These are phyloP conservation scores for Neosilurus mollespiculum DNA, from an alignment of 2,797 vertebrate genomes.

Conservation along the genomic window DNA sequence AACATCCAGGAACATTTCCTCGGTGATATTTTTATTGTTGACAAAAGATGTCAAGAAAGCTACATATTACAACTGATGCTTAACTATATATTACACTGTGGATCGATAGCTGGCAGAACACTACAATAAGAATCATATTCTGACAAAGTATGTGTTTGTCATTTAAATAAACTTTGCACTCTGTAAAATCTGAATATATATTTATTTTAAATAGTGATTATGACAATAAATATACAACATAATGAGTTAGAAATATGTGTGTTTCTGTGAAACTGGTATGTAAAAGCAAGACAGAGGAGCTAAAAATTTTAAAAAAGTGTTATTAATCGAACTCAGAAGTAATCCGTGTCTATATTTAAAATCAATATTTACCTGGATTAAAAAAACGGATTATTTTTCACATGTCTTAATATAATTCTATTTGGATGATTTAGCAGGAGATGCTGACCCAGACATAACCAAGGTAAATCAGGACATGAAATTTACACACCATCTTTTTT, in stretches of 20 bases:
- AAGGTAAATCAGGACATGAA: no score
- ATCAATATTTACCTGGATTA: no score
- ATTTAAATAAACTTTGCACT: neutral
- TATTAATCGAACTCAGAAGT: no score
- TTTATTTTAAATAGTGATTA: neutral
- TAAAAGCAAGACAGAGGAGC: no score
- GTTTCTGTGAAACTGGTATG: no score
- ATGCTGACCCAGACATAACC: no score
- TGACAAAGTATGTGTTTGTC: neutral
- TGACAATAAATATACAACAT: neutral
- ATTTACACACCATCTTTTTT: no score
- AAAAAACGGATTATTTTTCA: no score
- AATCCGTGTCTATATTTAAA: no score
- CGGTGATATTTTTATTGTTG: conserved; percentile 51
- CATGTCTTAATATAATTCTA: no score
- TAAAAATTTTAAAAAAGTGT: no score
- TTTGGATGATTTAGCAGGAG: no score
- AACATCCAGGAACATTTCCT: conserved; percentile 51
- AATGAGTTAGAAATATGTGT: neutral
- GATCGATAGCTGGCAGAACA: neutral
- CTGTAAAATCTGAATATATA: neutral
- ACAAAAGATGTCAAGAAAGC: conserved; percentile 37
- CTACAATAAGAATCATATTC: neutral
- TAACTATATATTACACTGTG: neutral
- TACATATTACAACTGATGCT: conserved; percentile 3